These are phyloP conservation scores for Sesamia inferens DNA, from an alignment of 2,888 invertebrate species.

Conservation along the genomic window DNA sequence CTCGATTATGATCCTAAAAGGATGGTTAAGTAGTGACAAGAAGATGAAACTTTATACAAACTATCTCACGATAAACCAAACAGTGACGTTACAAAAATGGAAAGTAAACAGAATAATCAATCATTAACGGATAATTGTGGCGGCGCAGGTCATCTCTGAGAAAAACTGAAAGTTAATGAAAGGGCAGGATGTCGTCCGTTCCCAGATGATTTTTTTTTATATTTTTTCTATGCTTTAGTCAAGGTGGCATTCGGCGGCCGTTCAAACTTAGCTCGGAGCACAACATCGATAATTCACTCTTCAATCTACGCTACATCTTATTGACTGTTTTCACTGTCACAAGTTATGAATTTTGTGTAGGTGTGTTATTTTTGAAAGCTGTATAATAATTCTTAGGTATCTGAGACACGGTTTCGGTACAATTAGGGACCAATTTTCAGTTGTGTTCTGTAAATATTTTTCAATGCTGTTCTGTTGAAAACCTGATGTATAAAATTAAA, in stretches of 20 bases:
- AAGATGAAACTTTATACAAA: slow-evolving; percentile 53
- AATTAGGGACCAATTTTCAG: neutral
- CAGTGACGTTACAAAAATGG: slow-evolving; percentile 80
- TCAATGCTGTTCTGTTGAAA: neutral
- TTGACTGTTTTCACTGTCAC: slow-evolving; percentile 76
- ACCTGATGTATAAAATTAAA: neutral
- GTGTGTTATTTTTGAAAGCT: neutral
- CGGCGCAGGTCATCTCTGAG: slow-evolving; percentile 66
- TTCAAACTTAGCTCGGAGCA: slow-evolving; percentile 85
- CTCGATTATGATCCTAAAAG: slow-evolving; percentile 60
- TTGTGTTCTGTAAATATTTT: neutral
- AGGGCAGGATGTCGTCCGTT: slow-evolving; percentile 82
- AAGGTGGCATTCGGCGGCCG: slow-evolving; percentile 80
- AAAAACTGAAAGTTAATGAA: slow-evolving; percentile 83
- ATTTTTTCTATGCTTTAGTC: slow-evolving; percentile 75
- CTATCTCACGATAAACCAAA: slow-evolving; percentile 74
- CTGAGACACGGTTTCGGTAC: neutral
- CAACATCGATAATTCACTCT: slow-evolving; percentile 87
- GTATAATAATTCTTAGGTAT: neutral
- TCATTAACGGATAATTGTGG: slow-evolving; percentile 84
- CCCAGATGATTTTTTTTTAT: slow-evolving; percentile 77
- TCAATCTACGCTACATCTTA: slow-evolving; percentile 78
- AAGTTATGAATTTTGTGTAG: neutral
- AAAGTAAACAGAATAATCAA: slow-evolving; percentile 87
- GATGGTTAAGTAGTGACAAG: slow-evolving; percentile 49